A percentile compares a stretch with the other conserved stretches of the same genome.
Conservation (phyloP, 2,888 invertebrate genomes). For the Lymantria dispar region DNA sequence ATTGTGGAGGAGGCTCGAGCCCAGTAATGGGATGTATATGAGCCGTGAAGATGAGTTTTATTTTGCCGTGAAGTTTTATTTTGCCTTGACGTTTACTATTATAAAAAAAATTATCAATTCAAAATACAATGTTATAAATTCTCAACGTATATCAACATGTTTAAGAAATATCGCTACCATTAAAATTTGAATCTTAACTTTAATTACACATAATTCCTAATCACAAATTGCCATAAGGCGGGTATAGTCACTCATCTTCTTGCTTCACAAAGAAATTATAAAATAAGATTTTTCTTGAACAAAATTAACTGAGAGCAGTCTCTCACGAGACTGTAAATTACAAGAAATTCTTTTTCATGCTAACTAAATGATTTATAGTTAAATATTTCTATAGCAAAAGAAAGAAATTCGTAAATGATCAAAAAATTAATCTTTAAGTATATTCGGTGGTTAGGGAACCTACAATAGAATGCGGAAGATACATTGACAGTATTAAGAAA, state of each 20-base stretch:
- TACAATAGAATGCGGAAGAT: no score
- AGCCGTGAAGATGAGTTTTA: no score
- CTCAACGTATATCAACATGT: no score
- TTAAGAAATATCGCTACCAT: neutral
- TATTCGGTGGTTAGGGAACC: no score
- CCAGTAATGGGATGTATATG: no score
- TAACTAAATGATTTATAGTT: constrained; percentile 22
- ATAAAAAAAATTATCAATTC: no score
- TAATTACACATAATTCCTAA: neutral
- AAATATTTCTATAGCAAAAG: constrained; percentile 23
- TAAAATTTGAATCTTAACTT: neutral
- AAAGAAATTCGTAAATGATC: constrained; percentile 3
- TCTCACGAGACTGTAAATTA: constrained; percentile 44
- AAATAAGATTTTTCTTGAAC: constrained; percentile 14
- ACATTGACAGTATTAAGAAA: no score
- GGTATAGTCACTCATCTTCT: neutral
- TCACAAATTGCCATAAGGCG: neutral
- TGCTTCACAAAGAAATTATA: neutral
- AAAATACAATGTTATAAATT: no score
- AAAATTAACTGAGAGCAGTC: constrained; percentile 32
- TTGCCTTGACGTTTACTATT: no score
- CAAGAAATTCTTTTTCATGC: constrained; percentile 24
- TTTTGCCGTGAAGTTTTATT: no score
- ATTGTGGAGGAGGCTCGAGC: no score
- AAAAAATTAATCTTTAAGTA: no score